These are phyloP conservation scores for Drosophila santomea DNA, from an alignment of 1,140 invertebrate genomes.

Conservation along the genomic window DNA sequence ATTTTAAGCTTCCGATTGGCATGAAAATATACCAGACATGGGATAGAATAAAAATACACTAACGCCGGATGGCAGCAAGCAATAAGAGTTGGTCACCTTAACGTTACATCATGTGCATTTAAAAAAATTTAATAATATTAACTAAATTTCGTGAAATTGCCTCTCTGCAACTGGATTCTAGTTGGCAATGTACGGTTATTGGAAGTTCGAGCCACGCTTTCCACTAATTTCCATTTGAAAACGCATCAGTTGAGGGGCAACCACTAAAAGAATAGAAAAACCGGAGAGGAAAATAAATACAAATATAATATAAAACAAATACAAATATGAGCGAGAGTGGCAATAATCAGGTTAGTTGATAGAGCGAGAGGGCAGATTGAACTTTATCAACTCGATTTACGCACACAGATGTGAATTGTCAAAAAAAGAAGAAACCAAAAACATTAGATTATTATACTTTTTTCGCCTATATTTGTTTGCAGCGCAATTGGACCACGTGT, in stretches of 20 bases:
- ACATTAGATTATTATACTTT: conserved; percentile 25
- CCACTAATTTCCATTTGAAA: conserved; percentile 13
- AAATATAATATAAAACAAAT: conserved; percentile 26
- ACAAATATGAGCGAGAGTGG: conserved; percentile 70
- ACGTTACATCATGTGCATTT: conserved; percentile 56
- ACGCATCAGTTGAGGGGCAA: conserved; percentile 1
- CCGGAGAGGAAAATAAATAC: conserved; percentile 25
- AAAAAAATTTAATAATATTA: conserved; percentile 23
- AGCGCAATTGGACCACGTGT: conserved; percentile 50
- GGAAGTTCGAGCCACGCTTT: conserved; percentile 1
- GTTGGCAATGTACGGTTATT: conserved; percentile 16
- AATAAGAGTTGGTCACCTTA: conserved; percentile 5
- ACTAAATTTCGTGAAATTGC: conserved; percentile 32
- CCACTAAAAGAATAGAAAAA: conserved; percentile 1
- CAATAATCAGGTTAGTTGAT: conserved; percentile 72
- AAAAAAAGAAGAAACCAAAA: conserved; percentile 19
- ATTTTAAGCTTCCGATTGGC: neutral
- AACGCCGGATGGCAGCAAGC: neutral
- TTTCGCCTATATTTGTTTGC: conserved; percentile 43
- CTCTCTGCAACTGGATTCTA: conserved; percentile 7
- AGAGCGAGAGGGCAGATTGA: neutral
- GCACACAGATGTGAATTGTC: conserved; percentile 26
- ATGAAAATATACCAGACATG: neutral
- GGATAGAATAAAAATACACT: neutral
- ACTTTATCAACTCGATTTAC: conserved; percentile 37